Percentiles rank a stretch among this genome's conserved stretches.
phyloP scores from a whole-genome alignment of 2,888 invertebrate genomes.

The Spodoptera exigua region DNA sequence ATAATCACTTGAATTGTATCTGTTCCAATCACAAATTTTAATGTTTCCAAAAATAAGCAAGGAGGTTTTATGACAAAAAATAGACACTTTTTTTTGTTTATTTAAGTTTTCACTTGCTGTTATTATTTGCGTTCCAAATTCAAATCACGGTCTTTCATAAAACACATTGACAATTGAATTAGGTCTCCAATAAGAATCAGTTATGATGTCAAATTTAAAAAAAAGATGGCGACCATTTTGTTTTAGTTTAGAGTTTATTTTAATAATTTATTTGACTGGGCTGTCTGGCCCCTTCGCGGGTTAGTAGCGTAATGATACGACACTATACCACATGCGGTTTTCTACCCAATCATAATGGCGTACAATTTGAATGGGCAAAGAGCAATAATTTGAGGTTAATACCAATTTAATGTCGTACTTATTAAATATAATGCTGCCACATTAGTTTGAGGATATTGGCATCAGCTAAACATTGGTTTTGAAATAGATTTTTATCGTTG shows the following conservation, averaged over 20 bases:
- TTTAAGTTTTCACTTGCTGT: no score
- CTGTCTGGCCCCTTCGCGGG: conserved; percentile 62
- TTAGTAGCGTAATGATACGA: conserved; percentile 68
- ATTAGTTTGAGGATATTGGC: conserved; percentile 50
- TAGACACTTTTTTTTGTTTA: no score
- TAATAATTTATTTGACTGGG: conserved; percentile 30
- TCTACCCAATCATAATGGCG: conserved; percentile 67
- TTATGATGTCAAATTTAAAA: conserved; percentile 9
- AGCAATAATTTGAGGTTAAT: conserved; percentile 65
- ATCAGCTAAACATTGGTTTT: conserved; percentile 27
- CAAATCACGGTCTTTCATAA: conserved; percentile 19
- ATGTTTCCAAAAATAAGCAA: no score
- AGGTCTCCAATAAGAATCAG: conserved; percentile 8
- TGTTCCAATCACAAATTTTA: no score
- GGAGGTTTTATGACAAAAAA: no score
- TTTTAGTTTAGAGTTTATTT: conserved; percentile 7
- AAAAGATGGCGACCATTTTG: not conserved
- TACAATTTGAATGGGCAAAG: conserved; percentile 71
- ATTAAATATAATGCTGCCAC: conserved; percentile 54
- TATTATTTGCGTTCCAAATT: conserved; percentile 21
- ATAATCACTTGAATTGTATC: no score
- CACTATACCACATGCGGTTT: conserved; percentile 66
- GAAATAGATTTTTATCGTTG: conserved; percentile 28
- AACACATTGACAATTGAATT: conserved; percentile 13
- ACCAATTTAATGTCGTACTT: conserved; percentile 55